Evolutionary conservation across 2,113 vertebrate species (phyloP).

Genomic region (Choloepus hoffmanni): DNA sequence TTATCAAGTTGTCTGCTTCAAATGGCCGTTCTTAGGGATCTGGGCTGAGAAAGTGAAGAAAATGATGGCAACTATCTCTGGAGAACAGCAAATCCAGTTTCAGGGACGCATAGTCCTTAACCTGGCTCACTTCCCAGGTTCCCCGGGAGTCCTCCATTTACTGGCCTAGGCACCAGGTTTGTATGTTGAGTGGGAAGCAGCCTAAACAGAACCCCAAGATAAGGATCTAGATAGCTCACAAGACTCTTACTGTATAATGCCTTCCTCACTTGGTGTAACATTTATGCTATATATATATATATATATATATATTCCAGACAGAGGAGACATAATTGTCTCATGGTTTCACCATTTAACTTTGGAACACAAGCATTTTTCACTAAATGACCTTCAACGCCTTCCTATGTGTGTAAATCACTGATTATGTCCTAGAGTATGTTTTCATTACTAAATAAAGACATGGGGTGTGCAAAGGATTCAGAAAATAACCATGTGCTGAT

Average conservation of each 20-base stretch:
- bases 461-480: conserved; percentile 15
- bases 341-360: not conserved
- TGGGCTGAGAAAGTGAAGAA: not conserved
- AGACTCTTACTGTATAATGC: not conserved
- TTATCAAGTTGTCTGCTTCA: not conserved
- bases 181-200: not conserved
- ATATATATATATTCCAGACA: not conserved
- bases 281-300: not conserved
- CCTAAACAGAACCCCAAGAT: not conserved
- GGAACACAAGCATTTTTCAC: not conserved
- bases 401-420: no score
- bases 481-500: not conserved
- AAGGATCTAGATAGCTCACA: not conserved
- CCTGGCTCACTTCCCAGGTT: not conserved
- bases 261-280: not conserved
- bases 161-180: not conserved
- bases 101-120: not conserved
- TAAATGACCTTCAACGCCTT: not conserved
- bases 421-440: not conserved
- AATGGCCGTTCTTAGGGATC: not conserved
- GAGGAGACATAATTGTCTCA: not conserved
- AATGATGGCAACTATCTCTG: not conserved
- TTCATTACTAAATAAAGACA: not conserved
- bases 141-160: conserved; percentile 49
- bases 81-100: conserved; percentile 33